Conservation (phyloP, 35 echinoderm and acorn worm species). For the Diadema setosum region DNA sequence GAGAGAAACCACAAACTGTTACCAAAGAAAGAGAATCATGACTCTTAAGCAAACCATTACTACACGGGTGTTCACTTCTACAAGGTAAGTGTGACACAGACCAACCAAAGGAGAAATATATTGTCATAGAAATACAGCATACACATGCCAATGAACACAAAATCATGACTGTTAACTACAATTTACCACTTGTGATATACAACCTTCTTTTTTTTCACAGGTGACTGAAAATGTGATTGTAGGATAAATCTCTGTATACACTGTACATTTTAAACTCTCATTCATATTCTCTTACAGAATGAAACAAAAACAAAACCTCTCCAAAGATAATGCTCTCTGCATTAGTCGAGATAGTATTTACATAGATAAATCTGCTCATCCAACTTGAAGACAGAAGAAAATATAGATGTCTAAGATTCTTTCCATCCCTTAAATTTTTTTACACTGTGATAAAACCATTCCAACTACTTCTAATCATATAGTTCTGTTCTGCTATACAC, state of each 20-base stretch:
- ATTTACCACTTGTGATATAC: background rate
- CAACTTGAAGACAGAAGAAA: background rate
- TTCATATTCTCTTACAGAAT: background rate
- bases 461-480: background rate
- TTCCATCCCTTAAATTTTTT: background rate
- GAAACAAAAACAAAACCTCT: background rate
- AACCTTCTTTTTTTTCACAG: background rate
- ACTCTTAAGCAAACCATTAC: too few species aligned
- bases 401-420: background rate
- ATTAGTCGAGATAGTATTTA: background rate
- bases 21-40: too few species aligned
- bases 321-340: background rate
- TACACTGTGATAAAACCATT: background rate
- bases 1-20: too few species aligned
- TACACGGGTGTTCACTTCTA: too few species aligned
- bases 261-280: background rate
- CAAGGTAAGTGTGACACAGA: background rate
- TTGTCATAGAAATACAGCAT: background rate
- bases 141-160: background rate
- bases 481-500: constrained; percentile 8
- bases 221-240: background rate
- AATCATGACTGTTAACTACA: background rate
- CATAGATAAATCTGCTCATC: background rate
- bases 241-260: background rate
- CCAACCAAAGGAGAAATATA: background rate